Conservation (phyloP, 1,140 invertebrate species). For the Tigriopus japonicus region DNA sequence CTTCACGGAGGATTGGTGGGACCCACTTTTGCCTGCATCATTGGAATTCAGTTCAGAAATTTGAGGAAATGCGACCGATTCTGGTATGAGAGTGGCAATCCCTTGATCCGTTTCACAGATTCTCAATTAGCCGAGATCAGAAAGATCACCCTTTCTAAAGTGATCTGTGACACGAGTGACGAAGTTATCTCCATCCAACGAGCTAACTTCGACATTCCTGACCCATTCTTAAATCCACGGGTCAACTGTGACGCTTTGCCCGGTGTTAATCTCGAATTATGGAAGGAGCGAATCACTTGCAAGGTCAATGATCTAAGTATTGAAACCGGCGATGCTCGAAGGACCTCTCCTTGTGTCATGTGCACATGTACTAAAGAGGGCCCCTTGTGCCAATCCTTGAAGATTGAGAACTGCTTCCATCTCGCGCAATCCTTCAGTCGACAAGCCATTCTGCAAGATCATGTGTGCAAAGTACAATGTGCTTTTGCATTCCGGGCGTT, state of each 20-base stretch:
- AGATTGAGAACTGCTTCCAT: constrained; percentile 32
- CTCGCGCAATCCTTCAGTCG: constrained; percentile 26
- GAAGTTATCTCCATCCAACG: constrained; percentile 61
- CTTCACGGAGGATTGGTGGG: constrained; percentile 33
- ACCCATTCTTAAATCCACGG: constrained; percentile 31
- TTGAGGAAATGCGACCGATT: constrained; percentile 72
- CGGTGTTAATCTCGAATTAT: constrained; percentile 27
- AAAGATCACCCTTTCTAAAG: constrained; percentile 70
- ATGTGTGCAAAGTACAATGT: constrained; percentile 36
- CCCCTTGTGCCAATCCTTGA: constrained; percentile 33
- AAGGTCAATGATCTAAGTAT: constrained; percentile 27
- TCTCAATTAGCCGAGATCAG: constrained; percentile 75
- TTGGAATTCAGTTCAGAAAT: constrained; percentile 36
- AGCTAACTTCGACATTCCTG: constrained; percentile 65
- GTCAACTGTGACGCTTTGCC: constrained; percentile 29
- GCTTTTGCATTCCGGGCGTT: constrained; percentile 32
- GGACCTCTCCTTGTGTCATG: constrained; percentile 37
- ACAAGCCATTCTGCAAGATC: constrained; percentile 30
- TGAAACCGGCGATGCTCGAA: constrained; percentile 30
- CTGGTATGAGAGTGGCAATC: constrained; percentile 44
- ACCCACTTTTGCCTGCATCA: constrained; percentile 36
- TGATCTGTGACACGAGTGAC: constrained; percentile 86
- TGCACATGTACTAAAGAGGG: constrained; percentile 43
- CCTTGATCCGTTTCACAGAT: constrained; percentile 32
- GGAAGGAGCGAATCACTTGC: constrained; percentile 31